Percentiles rank a stretch among this genome's conserved stretches.
Conservation (phyloP, 2,797 vertebrate genomes). For the Lutjanus campechanus region DNA sequence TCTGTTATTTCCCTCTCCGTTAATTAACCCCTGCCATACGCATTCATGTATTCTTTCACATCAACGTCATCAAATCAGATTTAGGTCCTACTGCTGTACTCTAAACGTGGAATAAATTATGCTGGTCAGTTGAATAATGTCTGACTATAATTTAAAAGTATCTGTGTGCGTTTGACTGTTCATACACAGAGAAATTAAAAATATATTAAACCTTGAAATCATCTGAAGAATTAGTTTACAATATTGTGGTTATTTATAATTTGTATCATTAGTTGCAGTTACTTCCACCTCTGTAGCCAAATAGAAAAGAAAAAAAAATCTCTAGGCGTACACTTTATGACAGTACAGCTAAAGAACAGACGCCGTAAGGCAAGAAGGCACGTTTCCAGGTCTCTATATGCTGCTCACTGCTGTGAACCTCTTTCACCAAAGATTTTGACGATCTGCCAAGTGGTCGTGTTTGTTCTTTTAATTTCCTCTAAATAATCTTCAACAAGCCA, state of each 20-base stretch:
- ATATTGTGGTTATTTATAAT: not conserved
- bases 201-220: not conserved
- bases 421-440: not conserved
- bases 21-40: slow-evolving; percentile 59
- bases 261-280: not conserved
- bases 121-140: not conserved
- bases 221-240: not conserved
- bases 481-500: not conserved
- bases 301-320: not conserved
- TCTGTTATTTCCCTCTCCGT: slow-evolving; percentile 60
- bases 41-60: slow-evolving; percentile 55
- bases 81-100: not conserved
- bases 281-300: not conserved
- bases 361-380: not conserved
- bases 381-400: not conserved
- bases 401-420: not conserved
- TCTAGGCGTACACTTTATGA: not conserved
- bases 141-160: not conserved
- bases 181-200: not conserved
- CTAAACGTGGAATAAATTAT: not conserved
- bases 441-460: not conserved
- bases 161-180: not conserved
- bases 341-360: not conserved
- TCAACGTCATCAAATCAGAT: slow-evolving; percentile 26
- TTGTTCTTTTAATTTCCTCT: not conserved